phyloP scores from a whole-genome alignment of 23 tunicate species.

The Botrylloides violaceus region DNA sequence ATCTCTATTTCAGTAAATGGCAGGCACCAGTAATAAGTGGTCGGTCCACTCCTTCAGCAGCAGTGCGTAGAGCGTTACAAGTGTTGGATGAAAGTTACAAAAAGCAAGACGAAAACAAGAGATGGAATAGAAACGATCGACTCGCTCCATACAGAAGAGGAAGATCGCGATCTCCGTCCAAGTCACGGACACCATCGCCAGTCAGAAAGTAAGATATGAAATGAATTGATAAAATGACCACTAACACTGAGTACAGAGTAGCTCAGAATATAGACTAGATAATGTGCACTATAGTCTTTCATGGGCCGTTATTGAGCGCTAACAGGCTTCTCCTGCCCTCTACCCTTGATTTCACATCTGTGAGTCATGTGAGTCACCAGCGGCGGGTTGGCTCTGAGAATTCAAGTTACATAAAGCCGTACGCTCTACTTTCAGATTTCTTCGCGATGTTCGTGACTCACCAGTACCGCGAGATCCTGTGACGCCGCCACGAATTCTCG shows the following conservation, averaged over 20 bases:
- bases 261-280: no score
- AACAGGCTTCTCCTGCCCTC: no score
- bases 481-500: slow-evolving; percentile 47
- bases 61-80: slow-evolving; percentile 73
- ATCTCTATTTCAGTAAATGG: slow-evolving; percentile 23
- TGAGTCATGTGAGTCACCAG: no score
- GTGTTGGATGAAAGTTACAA: slow-evolving; percentile 72
- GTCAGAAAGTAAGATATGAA: slow-evolving; percentile 33
- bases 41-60: slow-evolving; percentile 68
- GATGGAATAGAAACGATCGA: slow-evolving; percentile 2
- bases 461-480: background rate
- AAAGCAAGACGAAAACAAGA: slow-evolving; percentile 33
- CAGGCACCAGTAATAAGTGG: slow-evolving; percentile 34
- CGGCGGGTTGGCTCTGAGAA: no score
- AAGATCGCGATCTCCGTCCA: slow-evolving; percentile 57
- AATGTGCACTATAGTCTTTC: no score
- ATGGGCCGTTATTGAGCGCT: no score
- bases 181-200: slow-evolving; percentile 71
- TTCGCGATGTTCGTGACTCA: background rate
- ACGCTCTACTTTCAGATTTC: background rate
- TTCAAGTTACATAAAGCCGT: no score
- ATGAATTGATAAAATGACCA: background rate
- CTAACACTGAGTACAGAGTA: no score
- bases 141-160: slow-evolving; percentile 31
- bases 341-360: no score